Conservation (phyloP, 2,888 invertebrate genomes). For the Metacarcinus magister region DNA sequence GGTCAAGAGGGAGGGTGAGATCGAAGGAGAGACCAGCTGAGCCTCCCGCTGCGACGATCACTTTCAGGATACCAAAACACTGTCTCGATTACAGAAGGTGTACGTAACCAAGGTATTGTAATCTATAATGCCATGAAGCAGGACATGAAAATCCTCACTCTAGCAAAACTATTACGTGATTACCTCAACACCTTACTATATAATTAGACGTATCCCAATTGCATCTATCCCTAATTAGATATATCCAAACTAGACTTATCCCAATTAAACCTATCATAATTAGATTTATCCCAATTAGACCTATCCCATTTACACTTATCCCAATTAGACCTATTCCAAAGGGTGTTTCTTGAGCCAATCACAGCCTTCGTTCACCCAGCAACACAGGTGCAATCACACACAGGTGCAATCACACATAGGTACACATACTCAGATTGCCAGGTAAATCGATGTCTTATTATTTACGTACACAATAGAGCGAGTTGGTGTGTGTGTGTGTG, state of each 20-base stretch:
- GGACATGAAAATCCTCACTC: too few relatives aligned
- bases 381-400: neutral
- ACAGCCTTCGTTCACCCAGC: too few relatives aligned
- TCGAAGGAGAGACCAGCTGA: neutral
- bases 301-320: too few relatives aligned
- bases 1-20: neutral
- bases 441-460: neutral
- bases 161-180: too few relatives aligned
- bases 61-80: neutral
- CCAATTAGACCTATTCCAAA: too few relatives aligned
- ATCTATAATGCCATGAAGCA: neutral
- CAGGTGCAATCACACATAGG: neutral
- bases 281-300: too few relatives aligned
- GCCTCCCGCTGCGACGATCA: neutral
- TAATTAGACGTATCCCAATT: too few relatives aligned
- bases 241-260: too few relatives aligned
- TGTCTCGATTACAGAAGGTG: neutral
- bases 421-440: constrained; percentile 21
- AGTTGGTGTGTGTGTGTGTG: neutral
- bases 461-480: neutral
- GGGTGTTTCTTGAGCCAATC: too few relatives aligned
- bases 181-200: too few relatives aligned
- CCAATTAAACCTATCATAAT: too few relatives aligned
- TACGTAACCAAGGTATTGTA: neutral
- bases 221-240: too few relatives aligned